Evolutionary conservation across 1,140 invertebrate species (phyloP).

Genomic region (Elymnias hypermnestra): DNA sequence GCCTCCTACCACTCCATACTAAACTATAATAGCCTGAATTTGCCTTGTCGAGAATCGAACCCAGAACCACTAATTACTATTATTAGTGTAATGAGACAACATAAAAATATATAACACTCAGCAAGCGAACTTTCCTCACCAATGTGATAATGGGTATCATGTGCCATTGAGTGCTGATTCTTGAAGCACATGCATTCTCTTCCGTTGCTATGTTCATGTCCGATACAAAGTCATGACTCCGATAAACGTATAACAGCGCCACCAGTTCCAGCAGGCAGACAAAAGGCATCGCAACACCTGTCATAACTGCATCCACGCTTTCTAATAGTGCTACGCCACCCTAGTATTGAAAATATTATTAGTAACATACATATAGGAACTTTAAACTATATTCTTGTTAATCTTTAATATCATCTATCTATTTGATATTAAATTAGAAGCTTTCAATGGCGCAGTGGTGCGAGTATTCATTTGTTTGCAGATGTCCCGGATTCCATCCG

Average conservation of each 20-base stretch:
- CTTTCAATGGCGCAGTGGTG: too few species aligned
- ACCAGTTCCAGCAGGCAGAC: constrained; percentile 46
- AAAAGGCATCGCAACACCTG: constrained; percentile 38
- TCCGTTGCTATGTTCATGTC: constrained; percentile 57
- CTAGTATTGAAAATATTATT: constrained; percentile 7
- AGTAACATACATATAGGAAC: background rate
- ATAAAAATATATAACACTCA: too few species aligned
- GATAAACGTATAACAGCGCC: constrained; percentile 49
- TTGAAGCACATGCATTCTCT: constrained; percentile 50
- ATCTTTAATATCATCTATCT: too few species aligned
- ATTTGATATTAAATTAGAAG: too few species aligned
- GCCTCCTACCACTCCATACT: too few species aligned
- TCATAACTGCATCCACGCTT: constrained; percentile 47
- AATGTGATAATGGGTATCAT: constrained; percentile 46
- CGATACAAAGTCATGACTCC: constrained; percentile 52
- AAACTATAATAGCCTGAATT: too few species aligned
- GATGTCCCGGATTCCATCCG: too few species aligned
- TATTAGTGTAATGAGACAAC: background rate
- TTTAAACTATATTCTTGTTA: constrained; percentile 1
- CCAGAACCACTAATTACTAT: too few species aligned
- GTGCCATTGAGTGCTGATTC: constrained; percentile 47
- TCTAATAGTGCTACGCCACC: constrained; percentile 51
- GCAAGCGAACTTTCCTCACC: constrained; percentile 26
- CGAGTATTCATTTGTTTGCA: too few species aligned
- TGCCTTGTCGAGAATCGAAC: too few species aligned